Conservation (phyloP, 2,888 invertebrate genomes). For the Epicampocera succincta region DNA sequence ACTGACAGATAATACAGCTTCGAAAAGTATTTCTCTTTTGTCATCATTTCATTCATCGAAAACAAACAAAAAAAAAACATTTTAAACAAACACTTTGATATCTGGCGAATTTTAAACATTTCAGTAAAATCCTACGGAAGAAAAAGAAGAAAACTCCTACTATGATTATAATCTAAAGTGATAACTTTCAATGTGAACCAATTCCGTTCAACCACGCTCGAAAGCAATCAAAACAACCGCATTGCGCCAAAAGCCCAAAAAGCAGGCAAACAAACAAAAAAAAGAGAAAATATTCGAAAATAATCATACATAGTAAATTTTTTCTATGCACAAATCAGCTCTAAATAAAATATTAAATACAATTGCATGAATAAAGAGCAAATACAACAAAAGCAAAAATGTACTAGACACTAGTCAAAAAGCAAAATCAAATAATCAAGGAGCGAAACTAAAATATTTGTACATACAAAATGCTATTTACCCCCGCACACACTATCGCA, state of each 20-base stretch:
- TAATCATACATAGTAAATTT: conserved; percentile 37
- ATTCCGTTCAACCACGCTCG: conserved; percentile 54
- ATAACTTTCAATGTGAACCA: conserved; percentile 53
- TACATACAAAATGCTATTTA: conserved; percentile 2
- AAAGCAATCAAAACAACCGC: conserved; percentile 69
- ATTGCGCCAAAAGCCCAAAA: conserved; percentile 67
- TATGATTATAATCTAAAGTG: conserved; percentile 52
- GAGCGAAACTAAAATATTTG: conserved; percentile 13
- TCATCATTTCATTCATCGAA: too few species aligned
- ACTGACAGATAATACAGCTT: too few species aligned
- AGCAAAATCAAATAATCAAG: conserved; percentile 50
- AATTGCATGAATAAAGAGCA: conserved; percentile 59
- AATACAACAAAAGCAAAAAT: conserved; percentile 34
- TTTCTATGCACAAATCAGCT: conserved; percentile 69
- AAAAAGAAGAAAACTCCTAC: conserved; percentile 35
- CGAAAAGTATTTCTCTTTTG: too few species aligned
- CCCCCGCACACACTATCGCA: conserved; percentile 14
- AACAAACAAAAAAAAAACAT: too few species aligned
- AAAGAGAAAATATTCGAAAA: conserved; percentile 18
- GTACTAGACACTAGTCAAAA: conserved; percentile 40
- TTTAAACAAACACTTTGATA: conserved; percentile 7
- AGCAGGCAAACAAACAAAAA: conserved; percentile 21
- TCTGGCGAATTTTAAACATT: conserved; percentile 9
- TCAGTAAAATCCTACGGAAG: conserved; percentile 6
- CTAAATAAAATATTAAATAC: conserved; percentile 70